Conservation (phyloP, 2,888 invertebrate genomes). For the Onthophagus sagittarius region DNA sequence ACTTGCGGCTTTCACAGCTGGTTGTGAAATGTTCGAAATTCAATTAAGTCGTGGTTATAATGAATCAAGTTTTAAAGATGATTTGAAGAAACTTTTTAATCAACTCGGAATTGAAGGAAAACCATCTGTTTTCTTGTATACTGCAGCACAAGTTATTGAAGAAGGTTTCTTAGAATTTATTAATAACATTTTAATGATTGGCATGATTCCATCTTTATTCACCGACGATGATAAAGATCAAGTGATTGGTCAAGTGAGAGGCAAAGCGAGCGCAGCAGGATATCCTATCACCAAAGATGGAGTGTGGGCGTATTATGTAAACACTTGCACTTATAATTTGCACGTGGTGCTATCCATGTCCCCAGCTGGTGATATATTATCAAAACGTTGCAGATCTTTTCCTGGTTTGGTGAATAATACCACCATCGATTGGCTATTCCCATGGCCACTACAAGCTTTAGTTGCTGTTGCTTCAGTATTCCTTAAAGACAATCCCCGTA, state of each 20-base stretch:
- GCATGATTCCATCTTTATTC: slow-evolving; percentile 79
- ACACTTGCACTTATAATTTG: slow-evolving; percentile 74
- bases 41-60: slow-evolving; percentile 81
- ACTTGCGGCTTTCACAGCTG: slow-evolving; percentile 80
- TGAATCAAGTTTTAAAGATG: slow-evolving; percentile 79
- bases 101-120: slow-evolving; percentile 76
- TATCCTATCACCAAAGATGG: slow-evolving; percentile 72
- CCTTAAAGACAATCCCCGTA: slow-evolving; percentile 60
- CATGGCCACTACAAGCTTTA: slow-evolving; percentile 89
- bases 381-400: slow-evolving; percentile 84
- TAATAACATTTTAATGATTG: slow-evolving; percentile 88
- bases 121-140: slow-evolving; percentile 77
- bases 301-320: slow-evolving; percentile 82
- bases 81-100: slow-evolving; percentile 75
- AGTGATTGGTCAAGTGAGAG: slow-evolving; percentile 67
- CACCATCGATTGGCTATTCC: slow-evolving; percentile 90
- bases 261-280: slow-evolving; percentile 67
- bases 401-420: slow-evolving; percentile 90
- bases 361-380: slow-evolving; percentile 75
- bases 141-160: slow-evolving; percentile 76
- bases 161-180: slow-evolving; percentile 85
- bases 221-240: slow-evolving; percentile 84
- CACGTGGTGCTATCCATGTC: slow-evolving; percentile 92
- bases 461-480: slow-evolving; percentile 83
- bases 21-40: slow-evolving; percentile 79